Percentiles rank a stretch among this genome's conserved stretches.
Conservation (phyloP, 2,113 vertebrate genomes). For the Pedionomus torquatus region DNA sequence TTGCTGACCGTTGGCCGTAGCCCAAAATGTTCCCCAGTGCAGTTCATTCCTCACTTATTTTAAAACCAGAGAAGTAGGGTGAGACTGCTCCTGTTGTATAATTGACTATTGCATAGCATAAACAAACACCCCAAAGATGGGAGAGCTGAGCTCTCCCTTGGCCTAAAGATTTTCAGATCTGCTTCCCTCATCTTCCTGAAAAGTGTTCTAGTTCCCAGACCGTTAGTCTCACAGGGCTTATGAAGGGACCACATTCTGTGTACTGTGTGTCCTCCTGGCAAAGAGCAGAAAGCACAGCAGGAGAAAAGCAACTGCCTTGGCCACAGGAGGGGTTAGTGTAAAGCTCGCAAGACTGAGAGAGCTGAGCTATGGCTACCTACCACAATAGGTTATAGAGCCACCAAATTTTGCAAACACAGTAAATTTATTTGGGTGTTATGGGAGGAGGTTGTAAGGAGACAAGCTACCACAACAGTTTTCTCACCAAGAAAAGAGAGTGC, state of each 20-base stretch:
- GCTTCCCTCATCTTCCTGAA: not conserved
- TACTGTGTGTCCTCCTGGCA: not conserved
- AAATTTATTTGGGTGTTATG: not conserved
- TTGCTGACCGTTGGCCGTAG: not conserved
- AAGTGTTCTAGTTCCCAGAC: not conserved
- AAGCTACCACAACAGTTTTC: not conserved
- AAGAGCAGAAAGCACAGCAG: not conserved
- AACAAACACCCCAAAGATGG: not conserved
- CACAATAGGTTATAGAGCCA: not conserved
- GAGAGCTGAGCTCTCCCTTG: not conserved
- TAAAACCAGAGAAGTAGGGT: not conserved
- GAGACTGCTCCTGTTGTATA: not conserved
- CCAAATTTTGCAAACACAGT: not conserved
- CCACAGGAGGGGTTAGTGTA: not conserved
- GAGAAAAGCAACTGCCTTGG: not conserved
- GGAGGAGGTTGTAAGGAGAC: not conserved
- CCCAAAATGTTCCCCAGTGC: not conserved
- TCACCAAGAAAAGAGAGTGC: not conserved
- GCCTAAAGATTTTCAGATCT: not conserved
- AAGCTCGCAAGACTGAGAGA: not conserved
- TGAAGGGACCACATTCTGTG: not conserved
- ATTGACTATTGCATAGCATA: fast-evolving
- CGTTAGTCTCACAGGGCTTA: not conserved
- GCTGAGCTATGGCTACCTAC: not conserved
- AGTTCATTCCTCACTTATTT: not conserved